These are phyloP conservation scores for Nasonia longicornis DNA, from an alignment of 1,140 invertebrate species.

Conservation along the genomic window DNA sequence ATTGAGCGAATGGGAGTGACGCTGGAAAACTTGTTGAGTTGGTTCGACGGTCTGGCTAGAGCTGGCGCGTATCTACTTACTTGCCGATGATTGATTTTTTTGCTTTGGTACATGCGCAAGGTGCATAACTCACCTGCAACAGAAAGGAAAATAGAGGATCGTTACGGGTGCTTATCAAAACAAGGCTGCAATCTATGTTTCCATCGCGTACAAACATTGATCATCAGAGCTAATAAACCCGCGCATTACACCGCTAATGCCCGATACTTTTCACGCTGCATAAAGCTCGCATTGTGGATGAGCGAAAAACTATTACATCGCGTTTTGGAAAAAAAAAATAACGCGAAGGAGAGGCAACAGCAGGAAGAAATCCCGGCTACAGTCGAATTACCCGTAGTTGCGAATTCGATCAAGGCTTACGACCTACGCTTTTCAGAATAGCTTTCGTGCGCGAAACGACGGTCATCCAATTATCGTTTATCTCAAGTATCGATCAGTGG, in stretches of 20 bases:
- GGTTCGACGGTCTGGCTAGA: not conserved
- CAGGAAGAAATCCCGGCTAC: not conserved
- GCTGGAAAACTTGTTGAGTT: not conserved
- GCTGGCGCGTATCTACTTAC: not conserved
- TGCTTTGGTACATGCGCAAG: no score
- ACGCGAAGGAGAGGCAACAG: not conserved
- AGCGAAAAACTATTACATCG: conserved; percentile 29
- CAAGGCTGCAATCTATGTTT: not conserved
- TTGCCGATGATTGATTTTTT: not conserved
- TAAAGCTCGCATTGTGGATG: conserved; percentile 5
- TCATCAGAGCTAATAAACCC: not conserved
- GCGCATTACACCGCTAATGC: no score
- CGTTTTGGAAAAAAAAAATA: not conserved
- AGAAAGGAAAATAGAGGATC: not conserved
- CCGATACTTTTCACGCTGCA: conserved; percentile 4
- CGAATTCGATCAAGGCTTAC: conserved; percentile 43
- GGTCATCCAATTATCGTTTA: conserved; percentile 47
- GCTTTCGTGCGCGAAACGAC: conserved; percentile 35
- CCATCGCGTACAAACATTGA: not conserved
- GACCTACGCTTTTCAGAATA: conserved; percentile 40
- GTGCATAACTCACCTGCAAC: conserved; percentile 3
- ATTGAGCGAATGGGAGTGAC: not conserved
- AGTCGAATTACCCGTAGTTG: conserved; percentile 31
- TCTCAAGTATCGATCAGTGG: conserved; percentile 32
- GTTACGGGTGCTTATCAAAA: not conserved